phyloP scores from a whole-genome alignment of 1,140 invertebrate species.

The Diprion similis region DNA sequence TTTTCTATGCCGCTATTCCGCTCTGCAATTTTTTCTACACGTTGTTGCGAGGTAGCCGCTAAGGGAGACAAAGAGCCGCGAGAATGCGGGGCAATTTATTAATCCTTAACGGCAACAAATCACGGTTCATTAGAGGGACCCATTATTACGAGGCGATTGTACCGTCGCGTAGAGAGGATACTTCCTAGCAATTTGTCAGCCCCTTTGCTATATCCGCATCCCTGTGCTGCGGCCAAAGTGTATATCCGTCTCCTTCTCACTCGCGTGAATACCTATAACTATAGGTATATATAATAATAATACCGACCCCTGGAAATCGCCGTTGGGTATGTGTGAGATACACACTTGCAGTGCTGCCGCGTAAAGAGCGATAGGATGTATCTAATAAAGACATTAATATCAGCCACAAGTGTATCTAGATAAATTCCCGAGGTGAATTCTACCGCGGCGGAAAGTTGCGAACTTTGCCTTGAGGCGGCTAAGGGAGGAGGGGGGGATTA shows the following conservation, averaged over 20 bases:
- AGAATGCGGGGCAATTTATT: no score
- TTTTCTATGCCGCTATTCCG: no score
- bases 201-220: conserved; percentile 35
- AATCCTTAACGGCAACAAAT: background rate
- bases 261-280: background rate
- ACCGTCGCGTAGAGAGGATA: background rate
- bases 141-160: background rate
- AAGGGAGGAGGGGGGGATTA: background rate
- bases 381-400: conserved; percentile 62
- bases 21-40: no score
- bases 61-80: no score
- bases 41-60: no score
- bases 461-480: background rate
- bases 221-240: background rate
- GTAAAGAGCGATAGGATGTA: background rate
- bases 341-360: background rate
- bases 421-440: conserved; percentile 38
- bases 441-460: background rate
- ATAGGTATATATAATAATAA: no score
- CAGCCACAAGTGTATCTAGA: conserved; percentile 50
- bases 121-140: background rate
- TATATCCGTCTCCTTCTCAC: background rate
- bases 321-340: no score
- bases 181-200: conserved; percentile 51
- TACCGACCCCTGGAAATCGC: no score